Conservation (phyloP, 1,140 invertebrate species). For the Chionoecetes opilio region DNA sequence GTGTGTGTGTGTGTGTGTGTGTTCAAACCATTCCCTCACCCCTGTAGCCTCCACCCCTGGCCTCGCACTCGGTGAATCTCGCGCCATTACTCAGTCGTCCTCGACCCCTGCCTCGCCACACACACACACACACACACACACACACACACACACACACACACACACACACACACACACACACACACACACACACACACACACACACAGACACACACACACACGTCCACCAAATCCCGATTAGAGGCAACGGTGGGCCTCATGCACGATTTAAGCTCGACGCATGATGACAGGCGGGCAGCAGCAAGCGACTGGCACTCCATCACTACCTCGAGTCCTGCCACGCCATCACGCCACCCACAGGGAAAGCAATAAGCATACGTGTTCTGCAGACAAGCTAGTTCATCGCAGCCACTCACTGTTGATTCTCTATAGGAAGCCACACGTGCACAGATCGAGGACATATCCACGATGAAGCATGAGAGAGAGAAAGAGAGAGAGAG, state of each 20-base stretch:
- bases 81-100: not conserved
- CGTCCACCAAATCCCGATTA: not conserved
- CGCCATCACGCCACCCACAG: not conserved
- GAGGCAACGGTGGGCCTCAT: not conserved
- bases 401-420: not conserved
- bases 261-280: not conserved
- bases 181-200: too few species aligned
- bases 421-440: not conserved
- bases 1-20: slow-evolving; percentile 27
- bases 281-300: slow-evolving; percentile 3
- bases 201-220: not conserved
- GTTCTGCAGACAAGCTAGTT: not conserved
- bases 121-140: too few species aligned
- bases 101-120: too few species aligned
- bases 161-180: too few species aligned
- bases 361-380: not conserved
- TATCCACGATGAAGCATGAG: not conserved
- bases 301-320: not conserved
- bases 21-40: not conserved
- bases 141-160: too few species aligned
- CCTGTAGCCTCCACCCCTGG: not conserved
- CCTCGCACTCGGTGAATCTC: not conserved
- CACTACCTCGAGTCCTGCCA: not conserved
- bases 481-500: not conserved
- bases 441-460: too few species aligned